These are phyloP conservation scores for Cryptotermes secundus DNA, from an alignment of 1,140 invertebrate genomes.

Conservation along the genomic window DNA sequence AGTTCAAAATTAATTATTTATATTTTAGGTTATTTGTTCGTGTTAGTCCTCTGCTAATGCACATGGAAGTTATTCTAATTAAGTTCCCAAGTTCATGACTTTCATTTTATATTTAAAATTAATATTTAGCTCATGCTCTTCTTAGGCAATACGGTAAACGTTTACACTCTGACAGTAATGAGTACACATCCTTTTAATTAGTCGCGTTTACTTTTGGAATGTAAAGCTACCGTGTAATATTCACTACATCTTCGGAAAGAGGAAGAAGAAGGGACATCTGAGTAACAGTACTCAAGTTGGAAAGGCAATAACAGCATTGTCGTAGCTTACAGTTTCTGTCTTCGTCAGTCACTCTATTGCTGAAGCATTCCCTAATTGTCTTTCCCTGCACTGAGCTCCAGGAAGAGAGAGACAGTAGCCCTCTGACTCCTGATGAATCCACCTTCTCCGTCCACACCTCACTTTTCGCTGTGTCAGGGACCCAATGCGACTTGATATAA, in stretches of 20 bases:
- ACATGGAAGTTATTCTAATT: too few species aligned
- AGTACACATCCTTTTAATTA: neutral
- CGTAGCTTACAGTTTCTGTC: neutral
- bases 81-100: too few species aligned
- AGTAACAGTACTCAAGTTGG: neutral
- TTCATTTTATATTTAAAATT: too few species aligned
- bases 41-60: too few species aligned
- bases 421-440: neutral
- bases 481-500: too few species aligned
- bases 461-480: too few species aligned
- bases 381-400: neutral
- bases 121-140: neutral
- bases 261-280: neutral
- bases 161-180: neutral
- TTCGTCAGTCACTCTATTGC: too few species aligned
- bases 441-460: too few species aligned
- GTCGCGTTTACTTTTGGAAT: neutral
- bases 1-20: too few species aligned
- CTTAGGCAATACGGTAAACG: neutral
- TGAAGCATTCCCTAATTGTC: neutral
- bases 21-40: too few species aligned
- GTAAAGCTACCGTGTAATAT: neutral
- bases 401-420: neutral
- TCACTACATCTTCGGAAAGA: neutral
- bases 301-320: neutral